These are phyloP conservation scores for Sander lucioperca DNA, from an alignment of 2,113 vertebrate genomes.

Conservation along the genomic window DNA sequence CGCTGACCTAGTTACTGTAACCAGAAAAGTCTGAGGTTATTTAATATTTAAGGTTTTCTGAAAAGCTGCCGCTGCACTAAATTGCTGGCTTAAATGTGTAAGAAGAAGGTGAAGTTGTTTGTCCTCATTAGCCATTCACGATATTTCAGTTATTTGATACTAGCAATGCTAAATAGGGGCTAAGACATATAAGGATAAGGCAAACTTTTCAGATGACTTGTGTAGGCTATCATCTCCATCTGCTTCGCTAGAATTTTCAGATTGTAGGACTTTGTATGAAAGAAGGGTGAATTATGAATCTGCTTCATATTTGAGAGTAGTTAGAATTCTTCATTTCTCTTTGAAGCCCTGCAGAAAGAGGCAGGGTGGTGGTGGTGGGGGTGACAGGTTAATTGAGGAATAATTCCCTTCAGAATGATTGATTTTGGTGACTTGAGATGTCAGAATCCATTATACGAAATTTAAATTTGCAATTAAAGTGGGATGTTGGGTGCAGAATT, in stretches of 20 bases:
- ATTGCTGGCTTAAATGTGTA: too few relatives aligned
- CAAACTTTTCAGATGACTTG: constrained; percentile 19
- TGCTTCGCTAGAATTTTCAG: constrained; percentile 33
- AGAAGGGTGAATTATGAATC: constrained; percentile 80
- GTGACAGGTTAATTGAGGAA: constrained; percentile 89
- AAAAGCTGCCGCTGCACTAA: too few relatives aligned
- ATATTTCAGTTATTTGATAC: constrained; percentile 1
- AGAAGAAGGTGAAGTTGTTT: too few relatives aligned
- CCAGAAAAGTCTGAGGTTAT: too few relatives aligned
- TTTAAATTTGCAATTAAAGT: constrained; percentile 89
- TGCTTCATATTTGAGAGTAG: constrained; percentile 86
- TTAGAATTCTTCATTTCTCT: constrained; percentile 86
- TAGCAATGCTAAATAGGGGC: constrained; percentile 1
- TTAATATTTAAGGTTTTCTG: too few relatives aligned
- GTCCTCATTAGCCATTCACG: background rate
- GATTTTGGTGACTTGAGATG: constrained; percentile 90
- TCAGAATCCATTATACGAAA: constrained; percentile 87
- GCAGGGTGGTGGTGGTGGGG: constrained; percentile 72
- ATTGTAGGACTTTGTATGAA: constrained; percentile 51
- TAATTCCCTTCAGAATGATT: constrained; percentile 89
- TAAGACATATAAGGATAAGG: background rate
- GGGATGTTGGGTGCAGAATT: constrained; percentile 81
- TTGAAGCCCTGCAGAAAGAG: constrained; percentile 81
- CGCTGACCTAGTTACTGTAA: too few relatives aligned
- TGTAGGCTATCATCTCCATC: constrained; percentile 3